Evolutionary conservation across 30 jellyfish, hydroid and myxozoan genomes (phyloP), one percentile per base, ranked within the genome.

Genomic region (Clytia hemisphaerica): DNA sequence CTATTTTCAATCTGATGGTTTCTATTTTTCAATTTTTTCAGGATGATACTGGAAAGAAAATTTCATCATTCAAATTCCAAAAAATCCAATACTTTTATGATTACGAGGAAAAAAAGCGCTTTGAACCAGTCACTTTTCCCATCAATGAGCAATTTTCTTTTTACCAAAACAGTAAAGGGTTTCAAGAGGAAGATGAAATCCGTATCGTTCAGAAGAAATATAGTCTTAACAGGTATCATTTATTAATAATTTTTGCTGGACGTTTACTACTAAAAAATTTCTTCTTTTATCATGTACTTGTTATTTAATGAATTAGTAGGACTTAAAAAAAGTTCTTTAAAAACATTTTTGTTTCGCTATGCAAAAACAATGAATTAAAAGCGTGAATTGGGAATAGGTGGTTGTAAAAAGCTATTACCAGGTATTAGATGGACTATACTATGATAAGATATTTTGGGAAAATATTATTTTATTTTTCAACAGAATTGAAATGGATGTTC

Each of bases 401-500:
- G n/a, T n/a, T n/a, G n/a, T n/a, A n/a, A n/a, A n/a, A n/a, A n/a
- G n/a, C n/a, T n/a, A n/a, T n/a, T n/a, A n/a, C n/a, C n/a, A n/a
- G n/a, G n/a, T n/a, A n/a, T n/a, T n/a, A n/a, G n/a, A n/a, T n/a
- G n/a, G n/a, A n/a, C n/a, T n/a, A n/a, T n/a, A n/a, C n/a, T n/a
- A n/a, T n/a, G n/a, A n/a, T n/a, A n/a, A n/a, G n/a, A n/a, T n/a
- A n/a, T n/a, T n/a, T n/a, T n/a, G n/a, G n/a, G n/a, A n/a, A n/a
- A n/a, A n/a, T n/a, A 12, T 42, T 42, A 42, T 42, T 12, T 42
- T 63, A 27, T 26, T 24, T 40, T 19, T n/a, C 30, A 5, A 28
- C 34, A 91, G 99, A 63, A 91, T 91, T 82, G 94, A 91, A 66
- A 91, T 91, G 99, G 83, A 82, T 24, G 95, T 91, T 0, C 99